phyloP scores from a whole-genome alignment of 2,888 invertebrate species.

The Lysandra bellargus region DNA sequence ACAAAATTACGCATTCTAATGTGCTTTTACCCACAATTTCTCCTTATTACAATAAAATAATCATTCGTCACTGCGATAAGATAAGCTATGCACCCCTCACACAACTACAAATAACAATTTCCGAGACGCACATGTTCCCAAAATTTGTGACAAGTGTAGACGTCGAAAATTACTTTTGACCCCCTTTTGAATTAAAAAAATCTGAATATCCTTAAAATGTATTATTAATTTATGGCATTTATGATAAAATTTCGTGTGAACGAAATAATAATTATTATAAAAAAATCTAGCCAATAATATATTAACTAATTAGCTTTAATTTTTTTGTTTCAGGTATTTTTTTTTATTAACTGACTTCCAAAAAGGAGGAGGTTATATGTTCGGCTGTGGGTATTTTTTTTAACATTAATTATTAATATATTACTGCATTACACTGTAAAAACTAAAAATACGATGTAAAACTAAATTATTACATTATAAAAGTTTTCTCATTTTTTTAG shows the following conservation, averaged over 20 bases:
- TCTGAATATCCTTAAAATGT: not conserved
- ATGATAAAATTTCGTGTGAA: not conserved
- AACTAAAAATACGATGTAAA: not conserved
- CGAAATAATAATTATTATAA: not conserved
- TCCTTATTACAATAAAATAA: slow-evolving; percentile 56
- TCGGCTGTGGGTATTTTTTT: too few species aligned
- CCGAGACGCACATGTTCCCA: slow-evolving; percentile 60
- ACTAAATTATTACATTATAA: not conserved
- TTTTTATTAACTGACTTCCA: too few species aligned
- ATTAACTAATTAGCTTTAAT: too few species aligned
- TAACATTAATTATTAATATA: too few species aligned
- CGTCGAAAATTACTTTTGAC: not conserved
- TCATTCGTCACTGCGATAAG: slow-evolving; percentile 68
- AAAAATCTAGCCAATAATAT: not conserved
- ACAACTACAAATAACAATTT: slow-evolving; percentile 58
- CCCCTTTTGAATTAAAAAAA: not conserved
- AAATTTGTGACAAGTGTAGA: slow-evolving; percentile 34
- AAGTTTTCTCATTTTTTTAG: not conserved
- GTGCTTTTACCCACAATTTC: slow-evolving; percentile 44
- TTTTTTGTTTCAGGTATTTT: too few species aligned
- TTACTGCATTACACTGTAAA: not conserved
- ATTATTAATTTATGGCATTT: not conserved
- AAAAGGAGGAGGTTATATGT: too few species aligned
- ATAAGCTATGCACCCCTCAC: slow-evolving; percentile 71
- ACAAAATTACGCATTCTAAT: slow-evolving; percentile 26